Percentiles rank a stretch among this genome's conserved stretches.
Evolutionary conservation across 2,888 invertebrate genomes (phyloP).

Genomic region (Callinectes sapidus): DNA sequence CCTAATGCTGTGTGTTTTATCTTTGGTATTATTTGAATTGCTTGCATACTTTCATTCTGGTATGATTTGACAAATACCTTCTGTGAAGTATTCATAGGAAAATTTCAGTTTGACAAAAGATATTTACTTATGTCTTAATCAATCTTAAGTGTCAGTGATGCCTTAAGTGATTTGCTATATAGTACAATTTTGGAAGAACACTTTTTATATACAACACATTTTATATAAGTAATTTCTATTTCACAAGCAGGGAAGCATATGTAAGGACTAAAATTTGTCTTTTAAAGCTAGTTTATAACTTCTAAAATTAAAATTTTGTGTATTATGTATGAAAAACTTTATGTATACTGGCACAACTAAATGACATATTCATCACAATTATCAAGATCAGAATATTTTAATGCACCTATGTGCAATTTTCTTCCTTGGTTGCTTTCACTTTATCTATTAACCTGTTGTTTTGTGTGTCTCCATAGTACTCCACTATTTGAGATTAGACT

Average conservation of each 20-base stretch:
- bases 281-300: background rate
- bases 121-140: background rate
- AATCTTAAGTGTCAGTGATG: background rate
- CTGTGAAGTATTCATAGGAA: background rate
- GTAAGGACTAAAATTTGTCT: background rate
- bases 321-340: background rate
- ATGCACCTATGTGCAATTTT: background rate
- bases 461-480: background rate
- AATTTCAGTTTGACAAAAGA: background rate
- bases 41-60: background rate
- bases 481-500: slow-evolving; percentile 22
- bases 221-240: background rate
- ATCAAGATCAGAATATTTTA: background rate
- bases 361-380: background rate
- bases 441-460: background rate
- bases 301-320: background rate
- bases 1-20: background rate
- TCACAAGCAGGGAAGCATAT: background rate
- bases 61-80: background rate
- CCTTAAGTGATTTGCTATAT: background rate
- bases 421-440: background rate
- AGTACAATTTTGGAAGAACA: slow-evolving; percentile 4
- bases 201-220: slow-evolving; percentile 4
- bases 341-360: background rate
- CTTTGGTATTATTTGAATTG: slow-evolving; percentile 4